Conservation (phyloP, 2,113 vertebrate genomes). For the Lophotis ruficrista region DNA sequence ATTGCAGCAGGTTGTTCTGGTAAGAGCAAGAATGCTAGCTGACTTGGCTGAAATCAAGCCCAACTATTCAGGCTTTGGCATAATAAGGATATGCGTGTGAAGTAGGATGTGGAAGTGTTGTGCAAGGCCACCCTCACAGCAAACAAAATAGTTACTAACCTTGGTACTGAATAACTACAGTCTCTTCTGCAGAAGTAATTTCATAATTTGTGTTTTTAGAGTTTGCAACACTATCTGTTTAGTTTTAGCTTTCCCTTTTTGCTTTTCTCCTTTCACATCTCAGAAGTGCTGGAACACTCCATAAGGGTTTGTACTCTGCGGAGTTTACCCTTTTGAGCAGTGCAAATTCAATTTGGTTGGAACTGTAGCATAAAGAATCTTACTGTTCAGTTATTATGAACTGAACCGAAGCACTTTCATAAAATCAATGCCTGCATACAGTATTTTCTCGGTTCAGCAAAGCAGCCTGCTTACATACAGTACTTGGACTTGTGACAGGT, state of each 20-base stretch:
- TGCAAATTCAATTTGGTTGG: background rate
- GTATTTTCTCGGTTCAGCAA: background rate
- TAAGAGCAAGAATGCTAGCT: background rate
- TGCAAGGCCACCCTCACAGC: background rate
- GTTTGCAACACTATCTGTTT: background rate
- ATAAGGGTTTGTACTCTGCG: background rate
- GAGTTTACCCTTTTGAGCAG: background rate
- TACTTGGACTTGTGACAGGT: slow-evolving; percentile 59
- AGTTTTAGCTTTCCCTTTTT: background rate
- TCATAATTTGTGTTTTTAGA: background rate
- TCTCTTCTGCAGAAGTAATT: background rate
- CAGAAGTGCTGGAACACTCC: background rate
- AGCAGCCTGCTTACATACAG: slow-evolving; percentile 15
- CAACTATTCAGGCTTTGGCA: background rate
- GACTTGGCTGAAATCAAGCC: background rate
- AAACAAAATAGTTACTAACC: background rate
- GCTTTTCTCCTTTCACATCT: background rate
- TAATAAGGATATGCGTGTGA: background rate
- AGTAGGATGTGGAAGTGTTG: background rate
- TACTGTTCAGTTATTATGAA: background rate
- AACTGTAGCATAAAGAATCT: background rate
- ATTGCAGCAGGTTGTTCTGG: background rate
- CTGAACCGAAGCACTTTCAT: background rate
- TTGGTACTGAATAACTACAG: background rate
- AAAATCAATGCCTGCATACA: background rate